These are phyloP conservation scores for Thalassaphorura encarpata DNA, from an alignment of 1,140 invertebrate species.

Conservation along the genomic window DNA sequence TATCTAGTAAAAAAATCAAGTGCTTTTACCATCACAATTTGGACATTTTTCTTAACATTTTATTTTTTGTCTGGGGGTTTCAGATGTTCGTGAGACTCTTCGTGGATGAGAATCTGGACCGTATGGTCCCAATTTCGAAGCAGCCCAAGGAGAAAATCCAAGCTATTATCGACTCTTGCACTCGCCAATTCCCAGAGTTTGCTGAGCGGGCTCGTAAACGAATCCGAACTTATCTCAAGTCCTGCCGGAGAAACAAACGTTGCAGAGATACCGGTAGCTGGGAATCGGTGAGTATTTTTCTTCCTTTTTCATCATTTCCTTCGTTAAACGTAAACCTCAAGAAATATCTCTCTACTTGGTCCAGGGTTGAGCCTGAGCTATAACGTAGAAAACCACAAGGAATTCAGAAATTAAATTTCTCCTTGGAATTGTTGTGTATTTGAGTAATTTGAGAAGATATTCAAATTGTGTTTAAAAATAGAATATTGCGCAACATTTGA, in stretches of 20 bases:
- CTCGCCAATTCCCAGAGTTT: conserved; percentile 92
- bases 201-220: conserved; percentile 85
- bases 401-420: no score
- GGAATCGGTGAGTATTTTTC: conserved; percentile 50
- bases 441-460: no score
- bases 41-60: no score
- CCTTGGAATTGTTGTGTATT: no score
- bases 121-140: conserved; percentile 93
- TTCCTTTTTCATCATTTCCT: no score
- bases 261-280: conserved; percentile 61
- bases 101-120: conserved; percentile 91
- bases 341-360: neutral
- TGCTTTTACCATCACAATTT: no score
- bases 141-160: conserved; percentile 97
- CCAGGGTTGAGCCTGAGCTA: no score
- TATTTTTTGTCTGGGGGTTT: neutral
- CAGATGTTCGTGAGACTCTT: conserved; percentile 97
- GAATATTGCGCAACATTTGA: no score
- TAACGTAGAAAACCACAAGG: no score
- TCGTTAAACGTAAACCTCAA: neutral
- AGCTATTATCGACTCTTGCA: conserved; percentile 93
- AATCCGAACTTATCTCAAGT: conserved; percentile 91
- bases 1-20: no score
- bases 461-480: no score
- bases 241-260: conserved; percentile 85